Percentiles rank a stretch among this genome's conserved stretches.
These are phyloP conservation scores for Synergus gifuensis DNA, from an alignment of 2,888 invertebrate species.

Conservation along the genomic window DNA sequence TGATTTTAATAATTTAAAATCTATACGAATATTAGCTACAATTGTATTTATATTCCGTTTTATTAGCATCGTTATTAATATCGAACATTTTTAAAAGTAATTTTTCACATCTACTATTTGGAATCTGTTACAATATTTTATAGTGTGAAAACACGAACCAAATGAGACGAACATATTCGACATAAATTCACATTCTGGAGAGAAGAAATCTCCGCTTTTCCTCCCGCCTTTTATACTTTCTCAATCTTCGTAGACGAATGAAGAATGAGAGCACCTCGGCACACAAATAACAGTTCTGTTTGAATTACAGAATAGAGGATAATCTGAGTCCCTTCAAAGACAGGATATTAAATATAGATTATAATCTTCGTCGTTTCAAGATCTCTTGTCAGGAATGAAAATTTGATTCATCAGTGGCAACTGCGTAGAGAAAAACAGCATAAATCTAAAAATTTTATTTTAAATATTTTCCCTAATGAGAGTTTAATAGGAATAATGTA, in stretches of 20 bases:
- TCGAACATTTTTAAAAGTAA: neutral
- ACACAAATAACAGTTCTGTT: neutral
- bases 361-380: slow-evolving; percentile 54
- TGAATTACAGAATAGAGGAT: neutral
- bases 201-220: slow-evolving; percentile 2
- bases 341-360: slow-evolving; percentile 70
- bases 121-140: neutral
- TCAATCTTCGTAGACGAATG: slow-evolving; percentile 24
- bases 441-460: neutral
- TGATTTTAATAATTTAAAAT: too few relatives aligned
- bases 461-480: too few relatives aligned
- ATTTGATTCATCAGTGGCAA: neutral
- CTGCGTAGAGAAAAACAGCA: neutral
- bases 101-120: neutral
- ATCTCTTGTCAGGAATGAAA: neutral
- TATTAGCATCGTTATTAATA: neutral
- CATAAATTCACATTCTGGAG: slow-evolving; percentile 2
- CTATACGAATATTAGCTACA: too few relatives aligned
- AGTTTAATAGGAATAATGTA: too few relatives aligned
- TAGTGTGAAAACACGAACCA: neutral
- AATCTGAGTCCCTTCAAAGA: slow-evolving; percentile 47
- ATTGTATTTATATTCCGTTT: too few relatives aligned
- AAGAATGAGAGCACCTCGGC: neutral
- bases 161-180: neutral
- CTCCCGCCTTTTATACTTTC: slow-evolving; percentile 19